Conservation (phyloP, 2,888 invertebrate genomes). For the Ichneumon xanthorius region DNA sequence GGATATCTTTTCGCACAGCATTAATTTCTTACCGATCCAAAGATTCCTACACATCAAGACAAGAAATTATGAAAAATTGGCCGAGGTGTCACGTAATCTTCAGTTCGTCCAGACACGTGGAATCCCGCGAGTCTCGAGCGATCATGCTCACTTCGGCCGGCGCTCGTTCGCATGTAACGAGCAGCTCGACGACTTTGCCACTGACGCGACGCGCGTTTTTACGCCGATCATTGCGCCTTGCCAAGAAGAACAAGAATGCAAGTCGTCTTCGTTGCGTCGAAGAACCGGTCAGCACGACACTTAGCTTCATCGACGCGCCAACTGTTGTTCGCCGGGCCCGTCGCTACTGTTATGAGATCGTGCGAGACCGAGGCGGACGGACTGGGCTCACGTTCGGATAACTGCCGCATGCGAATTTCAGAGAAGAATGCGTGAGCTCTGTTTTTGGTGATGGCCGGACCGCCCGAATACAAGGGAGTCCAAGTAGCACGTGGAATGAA, state of each 20-base stretch:
- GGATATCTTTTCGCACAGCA: neutral
- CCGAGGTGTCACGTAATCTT: neutral
- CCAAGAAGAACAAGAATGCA: slow-evolving; percentile 31
- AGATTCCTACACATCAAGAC: neutral
- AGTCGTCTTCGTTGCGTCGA: slow-evolving; percentile 5
- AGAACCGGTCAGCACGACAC: slow-evolving; percentile 1
- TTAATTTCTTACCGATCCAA: neutral
- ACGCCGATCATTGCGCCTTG: slow-evolving; percentile 18
- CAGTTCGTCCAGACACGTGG: neutral
- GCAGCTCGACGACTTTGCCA: slow-evolving; percentile 29
- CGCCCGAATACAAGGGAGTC: slow-evolving; percentile 12
- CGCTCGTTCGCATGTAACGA: slow-evolving; percentile 14
- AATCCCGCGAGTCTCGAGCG: slow-evolving; percentile 21
- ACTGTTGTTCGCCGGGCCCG: slow-evolving; percentile 28
- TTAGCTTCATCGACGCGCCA: slow-evolving; percentile 36
- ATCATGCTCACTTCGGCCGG: slow-evolving; percentile 25
- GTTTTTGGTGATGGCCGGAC: slow-evolving; percentile 49
- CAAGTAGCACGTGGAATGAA: slow-evolving; percentile 33
- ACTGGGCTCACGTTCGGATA: slow-evolving; percentile 1
- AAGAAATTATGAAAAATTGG: slow-evolving; percentile 6
- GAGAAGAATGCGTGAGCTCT: slow-evolving; percentile 48
- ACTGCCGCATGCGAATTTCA: slow-evolving; percentile 49
- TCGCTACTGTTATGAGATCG: slow-evolving; percentile 27
- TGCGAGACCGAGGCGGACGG: slow-evolving; percentile 20
- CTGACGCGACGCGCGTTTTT: slow-evolving; percentile 37